phyloP scores from a whole-genome alignment of 2,797 vertebrate genomes.

The Parotocinclus haroldoi region DNA sequence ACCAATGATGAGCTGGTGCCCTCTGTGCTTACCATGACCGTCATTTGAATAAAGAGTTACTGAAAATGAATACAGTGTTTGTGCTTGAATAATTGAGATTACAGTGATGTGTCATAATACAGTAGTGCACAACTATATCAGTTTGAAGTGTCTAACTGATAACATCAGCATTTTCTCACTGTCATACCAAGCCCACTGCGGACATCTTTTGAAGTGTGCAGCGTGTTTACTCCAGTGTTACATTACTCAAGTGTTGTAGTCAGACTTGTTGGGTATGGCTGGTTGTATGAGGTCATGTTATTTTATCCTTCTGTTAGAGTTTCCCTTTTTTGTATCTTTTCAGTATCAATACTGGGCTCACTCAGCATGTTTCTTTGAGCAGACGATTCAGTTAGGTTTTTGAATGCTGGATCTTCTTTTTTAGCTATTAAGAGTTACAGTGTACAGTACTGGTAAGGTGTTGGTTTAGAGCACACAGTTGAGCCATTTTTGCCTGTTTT shows the following conservation, averaged over 20 bases:
- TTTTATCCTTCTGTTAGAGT: conserved; percentile 1
- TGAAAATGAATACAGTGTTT: too few relatives aligned
- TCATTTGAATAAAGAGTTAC: too few relatives aligned
- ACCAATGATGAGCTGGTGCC: too few relatives aligned
- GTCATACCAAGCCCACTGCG: background rate
- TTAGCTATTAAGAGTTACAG: background rate
- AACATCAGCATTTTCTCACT: background rate
- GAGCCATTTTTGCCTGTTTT: background rate
- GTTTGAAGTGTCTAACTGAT: too few relatives aligned
- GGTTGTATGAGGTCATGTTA: conserved; percentile 2
- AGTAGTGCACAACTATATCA: too few relatives aligned
- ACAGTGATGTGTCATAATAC: too few relatives aligned
- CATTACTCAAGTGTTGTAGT: conserved; percentile 16
- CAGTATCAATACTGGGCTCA: background rate
- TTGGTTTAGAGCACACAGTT: too few relatives aligned
- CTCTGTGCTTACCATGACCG: too few relatives aligned
- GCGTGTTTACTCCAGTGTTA: background rate
- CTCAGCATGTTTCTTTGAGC: background rate
- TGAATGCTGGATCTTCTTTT: too few relatives aligned
- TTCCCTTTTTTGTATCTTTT: conserved; percentile 9
- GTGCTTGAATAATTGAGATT: too few relatives aligned
- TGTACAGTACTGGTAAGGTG: background rate
- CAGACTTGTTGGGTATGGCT: conserved; percentile 8
- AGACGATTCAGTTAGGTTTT: background rate
- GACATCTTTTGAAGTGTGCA: conserved; percentile 1